A percentile compares a stretch with the other conserved stretches of the same genome.
Evolutionary conservation across 2,113 vertebrate species (phyloP).

Genomic region (Anolis sagrei): DNA sequence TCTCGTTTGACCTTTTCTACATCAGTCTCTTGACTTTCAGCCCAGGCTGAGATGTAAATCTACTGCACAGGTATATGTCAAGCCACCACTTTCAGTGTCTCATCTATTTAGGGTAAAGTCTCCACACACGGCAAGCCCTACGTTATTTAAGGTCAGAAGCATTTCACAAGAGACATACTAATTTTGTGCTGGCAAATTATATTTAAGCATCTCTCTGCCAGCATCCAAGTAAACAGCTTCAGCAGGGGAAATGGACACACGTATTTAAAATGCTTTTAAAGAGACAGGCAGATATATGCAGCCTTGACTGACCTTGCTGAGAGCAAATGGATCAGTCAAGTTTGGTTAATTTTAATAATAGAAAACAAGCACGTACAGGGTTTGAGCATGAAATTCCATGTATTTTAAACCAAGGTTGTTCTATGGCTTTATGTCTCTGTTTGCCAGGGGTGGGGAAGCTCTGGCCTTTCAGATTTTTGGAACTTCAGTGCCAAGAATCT

Average conservation of each 20-base stretch:
- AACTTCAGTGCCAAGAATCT: not conserved
- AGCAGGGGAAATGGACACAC: not conserved
- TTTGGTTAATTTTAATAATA: not conserved
- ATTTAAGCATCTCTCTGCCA: slow-evolving; percentile 8
- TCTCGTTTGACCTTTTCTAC: not conserved
- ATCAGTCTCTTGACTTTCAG: not conserved
- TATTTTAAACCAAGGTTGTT: not conserved
- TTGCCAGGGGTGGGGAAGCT: not conserved
- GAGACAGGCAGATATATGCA: not conserved
- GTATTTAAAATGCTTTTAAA: slow-evolving; percentile 4
- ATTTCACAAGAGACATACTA: slow-evolving; percentile 24
- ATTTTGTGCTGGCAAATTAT: slow-evolving; percentile 6
- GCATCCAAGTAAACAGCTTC: not conserved
- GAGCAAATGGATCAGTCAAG: not conserved
- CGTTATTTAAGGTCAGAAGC: not conserved
- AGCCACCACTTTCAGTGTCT: not conserved
- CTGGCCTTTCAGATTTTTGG: not conserved
- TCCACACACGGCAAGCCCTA: not conserved
- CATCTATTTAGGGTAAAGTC: not conserved
- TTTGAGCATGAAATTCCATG: not conserved
- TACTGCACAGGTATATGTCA: not conserved
- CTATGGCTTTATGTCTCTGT: not conserved
- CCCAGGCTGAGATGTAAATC: not conserved
- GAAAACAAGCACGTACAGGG: not conserved
- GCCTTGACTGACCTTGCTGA: not conserved